Evolutionary conservation across 2,113 vertebrate species (phyloP).

Genomic region (Osmerus eperlanus): DNA sequence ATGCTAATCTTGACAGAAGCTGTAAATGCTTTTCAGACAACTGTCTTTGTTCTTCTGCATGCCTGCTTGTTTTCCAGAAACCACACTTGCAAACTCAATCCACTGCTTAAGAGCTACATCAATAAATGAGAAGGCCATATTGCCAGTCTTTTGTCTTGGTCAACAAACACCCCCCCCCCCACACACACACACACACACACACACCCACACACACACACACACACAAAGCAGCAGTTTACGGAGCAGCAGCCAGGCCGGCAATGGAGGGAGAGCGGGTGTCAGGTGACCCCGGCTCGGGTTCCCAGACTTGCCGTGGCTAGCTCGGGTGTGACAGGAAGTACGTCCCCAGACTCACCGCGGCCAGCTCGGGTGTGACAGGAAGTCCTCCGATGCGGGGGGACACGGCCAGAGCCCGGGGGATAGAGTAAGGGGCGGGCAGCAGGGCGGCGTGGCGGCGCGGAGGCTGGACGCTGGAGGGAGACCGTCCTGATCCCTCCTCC

Average conservation of each 20-base stretch:
- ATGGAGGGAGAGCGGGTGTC: conserved; percentile 14
- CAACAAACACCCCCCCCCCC: not conserved
- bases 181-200: not conserved
- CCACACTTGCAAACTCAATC: conserved; percentile 7
- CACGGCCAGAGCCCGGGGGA: conserved; percentile 58
- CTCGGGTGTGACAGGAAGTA: conserved; percentile 16
- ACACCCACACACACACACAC: not conserved
- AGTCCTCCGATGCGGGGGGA: conserved; percentile 50
- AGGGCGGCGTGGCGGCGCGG: conserved; percentile 29
- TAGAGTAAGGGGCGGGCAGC: conserved; percentile 18
- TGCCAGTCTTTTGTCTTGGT: conserved; percentile 13
- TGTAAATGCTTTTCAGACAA: not conserved
- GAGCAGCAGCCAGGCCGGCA: not conserved
- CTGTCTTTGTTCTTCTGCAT: not conserved
- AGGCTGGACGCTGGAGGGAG: conserved; percentile 24
- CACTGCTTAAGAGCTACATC: conserved; percentile 33
- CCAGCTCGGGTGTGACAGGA: conserved; percentile 71
- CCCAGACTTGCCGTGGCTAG: conserved; percentile 71
- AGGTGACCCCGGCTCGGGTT: conserved; percentile 23
- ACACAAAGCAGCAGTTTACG: not conserved
- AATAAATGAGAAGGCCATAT: conserved; percentile 52
- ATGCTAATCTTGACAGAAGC: not conserved
- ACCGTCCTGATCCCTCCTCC: conserved; percentile 35
- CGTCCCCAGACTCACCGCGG: conserved; percentile 65
- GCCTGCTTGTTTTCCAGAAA: conserved; percentile 2